Conservation (phyloP, 2,797 vertebrate species). For the Enteromius paludinosus region DNA sequence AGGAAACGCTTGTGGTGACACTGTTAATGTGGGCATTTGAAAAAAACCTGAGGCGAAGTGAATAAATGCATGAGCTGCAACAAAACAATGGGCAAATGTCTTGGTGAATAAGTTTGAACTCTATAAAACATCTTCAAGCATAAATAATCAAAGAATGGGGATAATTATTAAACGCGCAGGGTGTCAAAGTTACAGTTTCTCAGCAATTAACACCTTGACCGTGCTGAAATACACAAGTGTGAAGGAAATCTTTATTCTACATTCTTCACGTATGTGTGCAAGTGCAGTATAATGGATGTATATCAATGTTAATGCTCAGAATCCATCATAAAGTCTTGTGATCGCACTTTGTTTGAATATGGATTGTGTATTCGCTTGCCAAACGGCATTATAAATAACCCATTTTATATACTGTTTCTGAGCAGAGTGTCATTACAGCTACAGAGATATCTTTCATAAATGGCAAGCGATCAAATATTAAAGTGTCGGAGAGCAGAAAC, state of each 20-base stretch:
- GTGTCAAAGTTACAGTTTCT: constrained; percentile 41
- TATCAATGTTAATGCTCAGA: constrained; percentile 33
- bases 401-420: constrained; percentile 37
- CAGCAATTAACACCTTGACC: constrained; percentile 51
- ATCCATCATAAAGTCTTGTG: constrained; percentile 22
- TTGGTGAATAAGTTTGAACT: constrained; percentile 18
- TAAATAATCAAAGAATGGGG: constrained; percentile 1
- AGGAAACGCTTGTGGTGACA: constrained; percentile 77
- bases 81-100: constrained; percentile 2
- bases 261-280: not conserved
- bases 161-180: constrained; percentile 7
- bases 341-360: constrained; percentile 45
- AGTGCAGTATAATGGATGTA: constrained; percentile 15
- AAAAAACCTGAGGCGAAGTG: constrained; percentile 12
- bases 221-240: constrained; percentile 4
- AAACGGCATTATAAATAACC: constrained; percentile 48
- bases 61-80: constrained; percentile 25
- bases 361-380: constrained; percentile 44
- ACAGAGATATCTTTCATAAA: constrained; percentile 39
- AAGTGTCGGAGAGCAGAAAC: constrained; percentile 32
- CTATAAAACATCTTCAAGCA: constrained; percentile 9
- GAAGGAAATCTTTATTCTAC: constrained; percentile 11
- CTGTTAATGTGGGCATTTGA: constrained; percentile 58
- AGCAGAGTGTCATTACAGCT: constrained; percentile 42
- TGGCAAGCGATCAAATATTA: constrained; percentile 32